These are phyloP conservation scores for Clarias fuscus DNA, from an alignment of 2,797 vertebrate genomes.

Conservation along the genomic window DNA sequence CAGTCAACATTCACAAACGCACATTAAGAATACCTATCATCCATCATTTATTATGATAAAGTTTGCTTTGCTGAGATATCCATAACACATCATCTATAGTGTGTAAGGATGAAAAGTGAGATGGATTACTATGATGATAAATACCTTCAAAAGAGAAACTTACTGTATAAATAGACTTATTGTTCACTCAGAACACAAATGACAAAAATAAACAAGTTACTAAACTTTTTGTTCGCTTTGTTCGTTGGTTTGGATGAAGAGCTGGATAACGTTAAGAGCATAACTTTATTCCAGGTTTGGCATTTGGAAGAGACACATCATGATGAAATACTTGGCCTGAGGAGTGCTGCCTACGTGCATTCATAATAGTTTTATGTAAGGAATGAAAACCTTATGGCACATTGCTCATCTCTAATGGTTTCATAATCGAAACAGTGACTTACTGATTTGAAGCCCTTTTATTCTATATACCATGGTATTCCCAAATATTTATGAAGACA, in stretches of 20 bases:
- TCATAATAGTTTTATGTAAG: not conserved
- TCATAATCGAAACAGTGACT: not conserved
- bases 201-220: not conserved
- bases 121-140: not conserved
- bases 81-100: not conserved
- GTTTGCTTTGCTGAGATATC: not conserved
- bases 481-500: not conserved
- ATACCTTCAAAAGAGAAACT: not conserved
- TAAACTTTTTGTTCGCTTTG: not conserved
- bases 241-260: not conserved
- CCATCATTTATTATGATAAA: too few species aligned
- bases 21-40: too few species aligned
- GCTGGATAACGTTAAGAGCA: not conserved
- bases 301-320: not conserved
- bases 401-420: not conserved
- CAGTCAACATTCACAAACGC: too few species aligned
- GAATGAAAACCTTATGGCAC: not conserved
- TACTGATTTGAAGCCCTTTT: not conserved
- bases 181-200: not conserved
- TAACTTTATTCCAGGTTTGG: not conserved
- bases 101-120: not conserved
- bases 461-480: not conserved
- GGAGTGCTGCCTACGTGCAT: not conserved
- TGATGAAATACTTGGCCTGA: conserved; percentile 1
- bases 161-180: not conserved